Evolutionary conservation across 1,140 invertebrate genomes (phyloP).

Genomic region (Brachionus plicatilis): DNA sequence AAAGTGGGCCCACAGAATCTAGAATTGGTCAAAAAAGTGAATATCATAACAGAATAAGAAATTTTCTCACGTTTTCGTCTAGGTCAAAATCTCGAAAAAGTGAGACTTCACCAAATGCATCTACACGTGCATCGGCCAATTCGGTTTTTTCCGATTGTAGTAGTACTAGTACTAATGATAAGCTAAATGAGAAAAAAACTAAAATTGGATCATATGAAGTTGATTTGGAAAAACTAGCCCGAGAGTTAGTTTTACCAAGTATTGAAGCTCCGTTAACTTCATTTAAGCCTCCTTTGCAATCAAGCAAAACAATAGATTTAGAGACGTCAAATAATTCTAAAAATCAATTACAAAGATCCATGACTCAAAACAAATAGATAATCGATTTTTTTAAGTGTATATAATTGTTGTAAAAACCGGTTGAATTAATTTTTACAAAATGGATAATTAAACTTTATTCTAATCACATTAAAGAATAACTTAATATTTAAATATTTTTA

Average conservation of each 20-base stretch:
- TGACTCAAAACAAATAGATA: conserved; percentile 25
- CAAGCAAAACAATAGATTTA: conserved; percentile 30
- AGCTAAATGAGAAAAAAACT: neutral
- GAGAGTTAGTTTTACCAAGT: conserved; percentile 1
- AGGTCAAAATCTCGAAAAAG: neutral
- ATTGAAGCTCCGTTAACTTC: conserved; percentile 9
- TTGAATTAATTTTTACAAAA: neutral
- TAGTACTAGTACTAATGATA: neutral
- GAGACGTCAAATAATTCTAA: neutral
- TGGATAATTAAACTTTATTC: neutral
- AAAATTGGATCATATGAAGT: conserved; percentile 38
- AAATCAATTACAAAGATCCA: neutral
- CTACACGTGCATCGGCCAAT: neutral
- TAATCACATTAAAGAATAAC: neutral
- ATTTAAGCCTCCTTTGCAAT: conserved; percentile 11
- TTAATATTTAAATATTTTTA: neutral
- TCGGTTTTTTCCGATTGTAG: conserved; percentile 10
- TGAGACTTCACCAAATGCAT: neutral
- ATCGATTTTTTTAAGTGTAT: neutral
- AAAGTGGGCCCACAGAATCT: neutral
- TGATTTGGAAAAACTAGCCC: conserved; percentile 33
- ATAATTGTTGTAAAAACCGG: neutral
- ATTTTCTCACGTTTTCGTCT: neutral
- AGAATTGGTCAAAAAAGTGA: neutral
- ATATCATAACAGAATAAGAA: neutral